Percentiles rank a stretch among this genome's conserved stretches.
phyloP scores from a whole-genome alignment of 2,888 invertebrate genomes.

The Plemyria rubiginata region DNA sequence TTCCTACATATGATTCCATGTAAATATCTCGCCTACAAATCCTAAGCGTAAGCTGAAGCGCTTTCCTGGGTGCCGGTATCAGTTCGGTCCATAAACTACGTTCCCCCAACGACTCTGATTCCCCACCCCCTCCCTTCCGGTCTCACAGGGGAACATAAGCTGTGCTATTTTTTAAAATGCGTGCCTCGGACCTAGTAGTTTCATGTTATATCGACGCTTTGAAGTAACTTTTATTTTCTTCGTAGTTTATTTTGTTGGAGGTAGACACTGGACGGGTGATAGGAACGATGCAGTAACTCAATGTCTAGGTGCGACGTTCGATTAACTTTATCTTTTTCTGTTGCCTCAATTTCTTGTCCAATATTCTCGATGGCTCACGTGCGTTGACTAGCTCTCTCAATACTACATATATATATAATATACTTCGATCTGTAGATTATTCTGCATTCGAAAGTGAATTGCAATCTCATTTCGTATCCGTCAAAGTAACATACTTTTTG shows the following conservation, averaged over 20 bases:
- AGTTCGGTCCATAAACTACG: conserved; percentile 82
- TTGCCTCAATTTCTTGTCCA: conserved; percentile 39
- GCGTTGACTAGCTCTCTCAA: conserved; percentile 32
- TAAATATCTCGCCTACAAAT: conserved; percentile 77
- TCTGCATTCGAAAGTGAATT: conserved; percentile 14
- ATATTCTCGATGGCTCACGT: conserved; percentile 40
- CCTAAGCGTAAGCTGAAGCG: conserved; percentile 77
- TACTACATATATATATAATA: conserved; percentile 31
- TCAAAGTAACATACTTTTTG: not conserved
- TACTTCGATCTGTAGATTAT: conserved; percentile 28
- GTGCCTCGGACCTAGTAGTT: conserved; percentile 69
- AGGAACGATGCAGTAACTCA: conserved; percentile 56
- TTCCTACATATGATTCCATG: conserved; percentile 62
- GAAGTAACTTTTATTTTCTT: conserved; percentile 71
- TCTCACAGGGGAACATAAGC: conserved; percentile 71
- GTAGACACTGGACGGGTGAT: conserved; percentile 46
- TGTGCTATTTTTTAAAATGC: conserved; percentile 80
- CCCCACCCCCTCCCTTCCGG: conserved; percentile 60
- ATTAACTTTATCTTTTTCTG: conserved; percentile 51
- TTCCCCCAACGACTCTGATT: conserved; percentile 47
- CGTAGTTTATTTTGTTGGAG: conserved; percentile 56
- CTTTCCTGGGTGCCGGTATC: conserved; percentile 79
- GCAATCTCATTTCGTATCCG: conserved; percentile 19
- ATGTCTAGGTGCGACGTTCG: conserved; percentile 55
- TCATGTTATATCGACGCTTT: conserved; percentile 69